Conservation (phyloP, 2,113 vertebrate species). For the Tylochromis polylepis region DNA sequence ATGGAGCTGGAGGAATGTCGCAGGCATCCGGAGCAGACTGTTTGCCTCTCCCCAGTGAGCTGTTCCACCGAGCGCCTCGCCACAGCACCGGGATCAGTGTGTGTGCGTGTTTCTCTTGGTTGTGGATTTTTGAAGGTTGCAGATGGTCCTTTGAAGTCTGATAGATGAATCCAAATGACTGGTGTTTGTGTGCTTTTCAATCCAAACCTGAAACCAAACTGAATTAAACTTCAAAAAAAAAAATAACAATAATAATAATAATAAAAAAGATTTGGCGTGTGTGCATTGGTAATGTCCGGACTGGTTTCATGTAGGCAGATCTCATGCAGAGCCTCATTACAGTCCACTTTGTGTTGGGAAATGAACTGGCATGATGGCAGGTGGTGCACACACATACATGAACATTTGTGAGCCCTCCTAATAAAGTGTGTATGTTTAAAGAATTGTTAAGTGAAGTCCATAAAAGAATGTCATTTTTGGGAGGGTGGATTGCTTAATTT, state of each 20-base stretch:
- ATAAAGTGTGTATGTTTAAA: background rate
- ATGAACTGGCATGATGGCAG: slow-evolving; percentile 29
- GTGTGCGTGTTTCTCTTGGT: background rate
- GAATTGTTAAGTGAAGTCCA: background rate
- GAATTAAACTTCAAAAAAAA: background rate
- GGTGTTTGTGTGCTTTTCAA: background rate
- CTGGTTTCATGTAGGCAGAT: background rate
- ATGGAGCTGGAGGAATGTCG: slow-evolving; percentile 45
- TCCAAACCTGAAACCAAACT: background rate
- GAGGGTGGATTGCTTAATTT: background rate
- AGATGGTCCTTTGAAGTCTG: slow-evolving; percentile 13
- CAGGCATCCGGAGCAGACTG: slow-evolving; percentile 25
- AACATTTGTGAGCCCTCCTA: background rate
- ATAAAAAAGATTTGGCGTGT: background rate
- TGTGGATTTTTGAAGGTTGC: background rate
- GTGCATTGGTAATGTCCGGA: background rate
- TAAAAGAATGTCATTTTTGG: background rate
- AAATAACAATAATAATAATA: no score
- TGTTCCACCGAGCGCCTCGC: background rate
- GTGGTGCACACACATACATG: background rate
- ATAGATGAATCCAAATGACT: background rate
- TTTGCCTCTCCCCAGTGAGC: slow-evolving; percentile 21
- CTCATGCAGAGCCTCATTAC: slow-evolving; percentile 32
- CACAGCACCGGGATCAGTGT: background rate
- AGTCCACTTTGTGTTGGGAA: slow-evolving; percentile 32